Evolutionary conservation across 35 echinoderm and acorn worm species (phyloP), one percentile per base, ranked within the genome.

Genomic region (Strongylocentrotus purpuratus): DNA sequence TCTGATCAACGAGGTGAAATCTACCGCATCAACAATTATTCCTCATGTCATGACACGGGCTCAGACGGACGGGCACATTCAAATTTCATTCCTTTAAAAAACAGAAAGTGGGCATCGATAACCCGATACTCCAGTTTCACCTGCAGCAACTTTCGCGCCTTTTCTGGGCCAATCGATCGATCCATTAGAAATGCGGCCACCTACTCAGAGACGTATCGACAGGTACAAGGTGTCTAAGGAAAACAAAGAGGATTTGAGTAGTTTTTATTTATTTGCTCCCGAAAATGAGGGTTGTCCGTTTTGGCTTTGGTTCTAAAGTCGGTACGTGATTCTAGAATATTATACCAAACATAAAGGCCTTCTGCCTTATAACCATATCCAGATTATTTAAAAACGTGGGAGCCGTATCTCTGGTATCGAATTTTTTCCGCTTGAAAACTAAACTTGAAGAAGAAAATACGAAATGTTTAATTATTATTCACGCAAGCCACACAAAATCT

Each of bases 61-160:
- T 22, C 20, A 78, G 22, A 22, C 20, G 65, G 20, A 22, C 50
- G 1, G 5, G 50, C 7, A 78, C 65, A 78, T 22, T 78, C 65
- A 78, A 78, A 78, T 78, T 78, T n/a, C 65, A 78, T 78, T 78
- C 65, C 65, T 78, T n/a, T 78, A 7, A 78, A 78, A 78, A 78
- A 59, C 52, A n/a, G 28, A 78, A 78, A 78, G 20, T 22, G 1
- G 65, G 20, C 20, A 78, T 78, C 65, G 65, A 78, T 78, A 78
- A 28, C 65, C 65, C 65, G 65, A 78, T 78, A 78, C 65, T 78
- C 65, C 65, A 78, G 65, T 78, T 78, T 78, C 65, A 78, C 65
- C 65, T 78, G 65, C 20, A 78, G 65, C 20, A 78, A 78, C 22
- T 78, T 28, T n/a, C 22, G 65, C 65, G 18, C 18, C 65, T 78